phyloP scores from a whole-genome alignment of 2,113 vertebrate species.

The Ramphastos sulfuratus region DNA sequence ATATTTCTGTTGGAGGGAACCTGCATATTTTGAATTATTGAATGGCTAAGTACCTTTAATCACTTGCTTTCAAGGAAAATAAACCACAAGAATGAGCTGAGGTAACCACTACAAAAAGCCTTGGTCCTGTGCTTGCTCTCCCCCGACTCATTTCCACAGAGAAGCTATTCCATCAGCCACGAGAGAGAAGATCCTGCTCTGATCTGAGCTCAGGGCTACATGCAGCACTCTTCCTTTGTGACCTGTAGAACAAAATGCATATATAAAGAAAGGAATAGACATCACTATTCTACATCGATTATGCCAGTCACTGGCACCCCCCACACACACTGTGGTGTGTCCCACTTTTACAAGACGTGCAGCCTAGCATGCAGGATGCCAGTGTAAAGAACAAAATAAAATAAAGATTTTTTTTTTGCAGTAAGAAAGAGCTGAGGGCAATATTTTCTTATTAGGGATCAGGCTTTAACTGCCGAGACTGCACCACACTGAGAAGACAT shows the following conservation, averaged over 20 bases:
- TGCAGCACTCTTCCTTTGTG: slow-evolving; percentile 78
- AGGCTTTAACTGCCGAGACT: background rate
- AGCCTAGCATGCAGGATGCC: background rate
- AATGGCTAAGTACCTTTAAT: background rate
- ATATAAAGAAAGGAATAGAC: background rate
- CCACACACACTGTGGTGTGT: background rate
- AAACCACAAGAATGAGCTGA: background rate
- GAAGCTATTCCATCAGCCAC: slow-evolving; percentile 68
- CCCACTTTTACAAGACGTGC: background rate
- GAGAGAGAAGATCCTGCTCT: slow-evolving; percentile 72
- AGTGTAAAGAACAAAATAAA: too few relatives aligned
- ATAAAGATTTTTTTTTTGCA: background rate
- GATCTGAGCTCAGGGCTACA: slow-evolving; percentile 67
- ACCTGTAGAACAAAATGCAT: slow-evolving; percentile 46
- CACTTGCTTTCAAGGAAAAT: slow-evolving; percentile 2
- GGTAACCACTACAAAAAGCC: background rate
- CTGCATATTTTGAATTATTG: background rate
- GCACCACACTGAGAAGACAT: background rate
- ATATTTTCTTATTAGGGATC: background rate
- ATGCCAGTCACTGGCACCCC: background rate
- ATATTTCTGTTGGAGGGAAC: slow-evolving; percentile 8
- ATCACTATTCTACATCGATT: background rate
- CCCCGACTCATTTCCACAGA: slow-evolving; percentile 66
- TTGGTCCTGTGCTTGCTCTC: background rate
- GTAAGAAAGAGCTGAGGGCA: background rate